Evolutionary conservation across 2,113 vertebrate genomes (phyloP), one percentile per base, ranked within the genome.

Genomic region (Marcusenius ussheri): DNA sequence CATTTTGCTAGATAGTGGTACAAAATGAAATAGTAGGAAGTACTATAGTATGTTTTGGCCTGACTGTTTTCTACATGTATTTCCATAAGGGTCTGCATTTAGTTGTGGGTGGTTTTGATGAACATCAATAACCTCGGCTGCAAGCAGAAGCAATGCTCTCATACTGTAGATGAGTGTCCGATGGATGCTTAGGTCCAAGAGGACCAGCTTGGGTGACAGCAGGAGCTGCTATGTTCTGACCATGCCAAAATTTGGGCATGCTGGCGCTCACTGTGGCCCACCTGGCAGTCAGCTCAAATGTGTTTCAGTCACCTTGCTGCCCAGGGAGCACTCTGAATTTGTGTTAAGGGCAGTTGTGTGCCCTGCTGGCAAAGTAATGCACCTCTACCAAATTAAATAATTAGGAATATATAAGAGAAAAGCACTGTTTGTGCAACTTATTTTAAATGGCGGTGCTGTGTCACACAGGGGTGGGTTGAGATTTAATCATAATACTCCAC

Each of bases 181-280:
- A 87, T 46, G 46, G 27, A 27, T 74, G 62, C 62, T 74, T 66
- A 27, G 31, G 31, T 70, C 39, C 56, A 87, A 84, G 9, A 39
- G 31, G 84, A 70, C 11, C 83, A 90, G 89, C 83, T 83, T 87
- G 89, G 53, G 11, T 42, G 84, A 39, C 89, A 87, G 45, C 84
- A 47, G 42, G 89, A 50, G 42, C 49, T 13, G 27, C 50, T 51
- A 19, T 51, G 50, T 11, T 35, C 89, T 39, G 46, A 8, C n/a
- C 13, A 39, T 56, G 77, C 50, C 89, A 89, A 84, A 70, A 11
- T n/a, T n/a, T 80, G 13, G 49, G 1, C 45, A 47, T 35, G 27
- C 10, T 53, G 74, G 77, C 39, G 5, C 83, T 46, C 56, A 31
- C 89, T 46, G 35, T 15, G 19, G 58, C 58, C 88, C 58, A 70